Evolutionary conservation across 30 jellyfish, hydroid and myxozoan species (phyloP).

Genomic region (Sanderia malayensis): DNA sequence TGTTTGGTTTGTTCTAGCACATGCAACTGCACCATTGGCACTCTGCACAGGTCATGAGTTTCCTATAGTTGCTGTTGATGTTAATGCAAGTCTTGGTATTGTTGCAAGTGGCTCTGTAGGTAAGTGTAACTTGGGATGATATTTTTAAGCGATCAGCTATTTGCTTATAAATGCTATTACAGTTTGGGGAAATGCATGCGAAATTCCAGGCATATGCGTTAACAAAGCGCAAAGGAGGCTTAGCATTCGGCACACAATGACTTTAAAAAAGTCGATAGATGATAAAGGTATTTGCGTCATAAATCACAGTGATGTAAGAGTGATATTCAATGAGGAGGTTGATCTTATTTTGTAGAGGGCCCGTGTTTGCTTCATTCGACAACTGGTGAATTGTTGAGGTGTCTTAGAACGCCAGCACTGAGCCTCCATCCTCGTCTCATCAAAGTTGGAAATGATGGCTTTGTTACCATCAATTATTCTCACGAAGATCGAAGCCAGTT

Average conservation of each 20-base stretch:
- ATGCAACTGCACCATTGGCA: slow-evolving; percentile 89
- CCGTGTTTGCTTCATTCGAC: slow-evolving; percentile 86
- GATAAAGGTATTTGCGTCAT: too few relatives aligned
- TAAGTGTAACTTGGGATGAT: slow-evolving; percentile 1
- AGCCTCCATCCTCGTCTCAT: slow-evolving; percentile 73
- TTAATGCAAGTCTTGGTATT: slow-evolving; percentile 81
- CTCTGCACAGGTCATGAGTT: slow-evolving; percentile 96
- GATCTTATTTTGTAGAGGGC: slow-evolving; percentile 86
- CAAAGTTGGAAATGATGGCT: slow-evolving; percentile 82
- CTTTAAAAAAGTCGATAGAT: too few relatives aligned
- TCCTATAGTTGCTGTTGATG: slow-evolving; percentile 86
- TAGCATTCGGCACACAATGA: too few relatives aligned
- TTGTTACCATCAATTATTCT: slow-evolving; percentile 66
- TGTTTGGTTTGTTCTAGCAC: slow-evolving; percentile 43
- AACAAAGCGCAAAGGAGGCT: too few relatives aligned
- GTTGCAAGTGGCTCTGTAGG: slow-evolving; percentile 95
- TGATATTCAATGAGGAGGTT: too few relatives aligned
- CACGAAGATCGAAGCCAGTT: slow-evolving; percentile 72
- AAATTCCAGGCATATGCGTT: too few relatives aligned
- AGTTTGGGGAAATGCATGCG: too few relatives aligned
- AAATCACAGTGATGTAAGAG: too few relatives aligned
- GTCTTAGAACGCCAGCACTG: slow-evolving; percentile 65
- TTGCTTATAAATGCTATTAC: too few relatives aligned
- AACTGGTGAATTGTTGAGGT: slow-evolving; percentile 82
- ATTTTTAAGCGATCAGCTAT: too few relatives aligned